Evolutionary conservation across 2,888 invertebrate genomes (phyloP), one percentile per base, ranked within the genome.

Genomic region (Gonocerus acuteangulatus): DNA sequence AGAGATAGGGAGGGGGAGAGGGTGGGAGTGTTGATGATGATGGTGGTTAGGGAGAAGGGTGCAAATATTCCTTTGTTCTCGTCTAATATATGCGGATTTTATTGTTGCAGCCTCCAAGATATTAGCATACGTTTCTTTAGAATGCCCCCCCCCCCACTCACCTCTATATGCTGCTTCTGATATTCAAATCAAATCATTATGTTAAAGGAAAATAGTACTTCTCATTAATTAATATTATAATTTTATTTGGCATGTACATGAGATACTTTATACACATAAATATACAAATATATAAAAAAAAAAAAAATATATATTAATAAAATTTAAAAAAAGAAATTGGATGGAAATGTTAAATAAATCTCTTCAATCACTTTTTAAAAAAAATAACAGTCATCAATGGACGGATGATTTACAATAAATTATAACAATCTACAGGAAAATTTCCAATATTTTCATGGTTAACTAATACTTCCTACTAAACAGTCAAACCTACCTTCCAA

Each of bases 171-270:
- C 18, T 36, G 13, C 36, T 36, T 36, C 13, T n/a, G n/a, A n/a
- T n/a, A n/a, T n/a, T n/a, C n/a, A n/a, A n/a, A n/a, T n/a, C n/a
- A n/a, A n/a, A n/a, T n/a, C n/a, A n/a, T n/a, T n/a, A n/a, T n/a
- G n/a, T n/a, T n/a, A n/a, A n/a, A n/a, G n/a, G n/a, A n/a, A n/a
- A n/a, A n/a, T n/a, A n/a, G n/a, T n/a, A n/a, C n/a, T n/a, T n/a
- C n/a, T n/a, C n/a, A n/a, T n/a, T n/a, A n/a, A n/a, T n/a, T n/a
- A n/a, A n/a, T n/a, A n/a, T n/a, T n/a, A 48, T 23, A 48, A 9
- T 47, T 48, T n/a, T 48, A 48, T 48, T 48, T 48, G 48, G 48
- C 48, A 48, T 22, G 22, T 23, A 48, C 27, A 48, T 48, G 27
- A 48, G 23, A 22, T 9, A 22, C 16, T 22, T 22, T 48, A 22